phyloP scores from a whole-genome alignment of 1,140 invertebrate genomes.

The Megalonaias nervosa region DNA sequence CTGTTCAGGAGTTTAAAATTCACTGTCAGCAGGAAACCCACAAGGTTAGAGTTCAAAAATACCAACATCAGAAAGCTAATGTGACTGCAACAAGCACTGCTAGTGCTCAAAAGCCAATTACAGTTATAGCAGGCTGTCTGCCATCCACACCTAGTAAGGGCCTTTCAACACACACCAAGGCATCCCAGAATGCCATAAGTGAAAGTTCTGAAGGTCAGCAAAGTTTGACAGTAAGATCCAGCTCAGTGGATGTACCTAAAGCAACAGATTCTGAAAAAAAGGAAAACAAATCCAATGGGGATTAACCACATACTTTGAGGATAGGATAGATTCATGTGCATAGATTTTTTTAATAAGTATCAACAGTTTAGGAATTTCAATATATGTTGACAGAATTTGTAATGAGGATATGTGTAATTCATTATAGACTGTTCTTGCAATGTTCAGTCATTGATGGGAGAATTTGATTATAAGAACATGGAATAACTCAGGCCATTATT shows the following conservation, averaged over 20 bases:
- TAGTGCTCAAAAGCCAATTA: not conserved
- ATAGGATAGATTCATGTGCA: too few species aligned
- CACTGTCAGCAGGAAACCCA: conserved; percentile 77
- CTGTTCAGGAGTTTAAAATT: conserved; percentile 76
- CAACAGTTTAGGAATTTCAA: too few species aligned
- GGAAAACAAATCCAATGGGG: not conserved
- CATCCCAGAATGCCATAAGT: conserved; percentile 1
- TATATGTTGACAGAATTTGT: too few species aligned
- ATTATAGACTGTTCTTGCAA: too few species aligned
- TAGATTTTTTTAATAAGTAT: too few species aligned
- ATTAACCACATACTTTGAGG: not conserved
- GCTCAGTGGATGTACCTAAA: not conserved
- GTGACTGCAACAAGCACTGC: conserved; percentile 4
- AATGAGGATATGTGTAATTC: too few species aligned
- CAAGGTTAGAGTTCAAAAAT: conserved; percentile 51
- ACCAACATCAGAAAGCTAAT: conserved; percentile 26
- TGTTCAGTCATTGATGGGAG: too few species aligned
- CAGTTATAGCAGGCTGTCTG: conserved; percentile 7
- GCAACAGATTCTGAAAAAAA: not conserved
- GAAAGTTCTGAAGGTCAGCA: not conserved
- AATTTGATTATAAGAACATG: too few species aligned
- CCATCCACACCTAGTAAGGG: not conserved
- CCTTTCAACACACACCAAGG: not conserved
- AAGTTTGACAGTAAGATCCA: not conserved
- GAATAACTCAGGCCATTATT: too few species aligned